Evolutionary conservation across 2,797 vertebrate genomes (phyloP), one percentile per base, ranked within the genome.

Genomic region (Epinephelus coioides): DNA sequence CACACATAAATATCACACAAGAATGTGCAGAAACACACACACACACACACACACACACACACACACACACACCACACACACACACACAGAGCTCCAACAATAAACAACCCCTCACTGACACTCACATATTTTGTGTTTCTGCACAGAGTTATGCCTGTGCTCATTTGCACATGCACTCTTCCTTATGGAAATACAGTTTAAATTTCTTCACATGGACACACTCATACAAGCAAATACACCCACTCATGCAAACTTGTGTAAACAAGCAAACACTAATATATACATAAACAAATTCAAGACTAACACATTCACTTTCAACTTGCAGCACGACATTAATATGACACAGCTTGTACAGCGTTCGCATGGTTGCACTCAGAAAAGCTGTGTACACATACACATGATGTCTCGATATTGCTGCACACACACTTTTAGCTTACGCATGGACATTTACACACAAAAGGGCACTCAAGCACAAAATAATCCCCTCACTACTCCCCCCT

Each of bases 371-470:
- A 67, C 78, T 71, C 69, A 55, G 64, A 85, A 79, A 86, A 77
- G 64, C 81, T 67, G 78, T 78, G 69, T 62, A 74, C 59, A 78
- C 70, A 85, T 62, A 82, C 65, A 82, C 51, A 67, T 11, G 44
- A 82, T 50, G 56, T 51, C n/a, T 44, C 18, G 55, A 81, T 57
- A 47, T 11, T 51, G 71, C 61, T 40, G 46, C 72, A 44, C 56
- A 76, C 78, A 72, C 55, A 63, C 68, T 78, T 89, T 84, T 69
- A 77, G 80, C 88, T 88, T 86, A 86, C 68, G 30, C 71, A 79
- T 59, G 61, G 86, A 90, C 86, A 83, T 90, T 89, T 88, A 81
- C 79, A 76, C 83, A 87, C 75, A 91, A 90, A 90, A 79, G 82
- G 75, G 66, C 69, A 90, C 82, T 83, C 80, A 34, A 77, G 83